Base-by-base conservation (phyloP, 2,797 vertebrate species). In the Capromys pilorides region DNA sequence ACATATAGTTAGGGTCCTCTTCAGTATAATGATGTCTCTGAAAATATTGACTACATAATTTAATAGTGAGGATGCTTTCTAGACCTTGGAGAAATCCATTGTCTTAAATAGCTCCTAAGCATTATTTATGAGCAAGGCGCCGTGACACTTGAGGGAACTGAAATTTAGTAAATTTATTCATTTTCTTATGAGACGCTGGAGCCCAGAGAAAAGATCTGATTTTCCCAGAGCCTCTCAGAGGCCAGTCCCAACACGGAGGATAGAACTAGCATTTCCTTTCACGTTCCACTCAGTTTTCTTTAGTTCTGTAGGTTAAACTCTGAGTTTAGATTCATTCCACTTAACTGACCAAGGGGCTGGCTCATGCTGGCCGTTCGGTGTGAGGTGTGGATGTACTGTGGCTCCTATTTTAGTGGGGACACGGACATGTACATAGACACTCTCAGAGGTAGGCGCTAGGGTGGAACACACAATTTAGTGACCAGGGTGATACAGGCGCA, bases 101-200 rank as follows among this genome's bases (percentile, higher is more conserved):
- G 22, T 83, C 14, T 88, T 84, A 83, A 94, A 83, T 71, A 90
- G 45, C 64, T 88, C 19, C 31, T 78, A 59, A 90, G 7, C 21
- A 71, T 77, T 61, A 78, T 13, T 82, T 90, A 57, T 87, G 33
- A 90, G 66, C 11, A 13, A 90, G 21, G 24, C 28, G 49, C 16
- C 13, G 4, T 59, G 41, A 93, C 12, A 6, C 41, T 88, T 73
- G n/a, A 95, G 71, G 73, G n/a, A 86, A 84, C 41, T 86, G 81
- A 51, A 81, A 12, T 81, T 9, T 39, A 83, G 16, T 84, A 86
- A 36, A 77, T 81, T 36, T 86, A n/a, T 93, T 88, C 13, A 80
- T 83, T 94, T 96, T 90, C 33, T 2, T 66, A 49, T 78, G 51
- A 93, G 45, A 66, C 28, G 66, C 13, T 92, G 49, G 95, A 88